Evolutionary conservation across 2,888 invertebrate species (phyloP).

Genomic region (Harpalus rufipes): DNA sequence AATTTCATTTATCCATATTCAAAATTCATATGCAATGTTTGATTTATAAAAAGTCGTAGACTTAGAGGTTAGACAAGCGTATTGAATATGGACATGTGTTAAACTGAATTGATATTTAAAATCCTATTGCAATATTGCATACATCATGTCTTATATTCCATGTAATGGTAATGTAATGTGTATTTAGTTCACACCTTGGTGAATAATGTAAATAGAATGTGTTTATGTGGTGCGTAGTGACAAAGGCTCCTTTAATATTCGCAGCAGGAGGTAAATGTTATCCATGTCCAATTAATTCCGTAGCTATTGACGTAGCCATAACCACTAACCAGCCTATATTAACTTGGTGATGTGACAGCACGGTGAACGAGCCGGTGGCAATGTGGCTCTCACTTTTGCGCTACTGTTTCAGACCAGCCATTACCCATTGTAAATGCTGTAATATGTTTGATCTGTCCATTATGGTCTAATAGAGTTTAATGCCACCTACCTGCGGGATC

Average conservation of each 20-base stretch:
- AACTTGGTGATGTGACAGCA: constrained; percentile 32
- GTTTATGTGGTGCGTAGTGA: neutral
- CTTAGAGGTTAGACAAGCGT: too few relatives aligned
- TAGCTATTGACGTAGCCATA: constrained; percentile 19
- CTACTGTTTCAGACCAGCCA: constrained; percentile 22
- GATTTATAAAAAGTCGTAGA: too few relatives aligned
- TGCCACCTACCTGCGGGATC: constrained; percentile 41
- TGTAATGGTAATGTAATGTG: neutral
- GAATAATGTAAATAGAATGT: neutral
- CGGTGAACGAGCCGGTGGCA: neutral
- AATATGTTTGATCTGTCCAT: constrained; percentile 44
- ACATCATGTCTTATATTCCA: too few relatives aligned
- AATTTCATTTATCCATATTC: too few relatives aligned
- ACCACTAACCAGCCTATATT: constrained; percentile 28
- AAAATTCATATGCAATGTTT: too few relatives aligned
- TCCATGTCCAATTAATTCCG: constrained; percentile 41
- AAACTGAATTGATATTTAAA: too few relatives aligned
- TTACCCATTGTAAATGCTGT: constrained; percentile 33
- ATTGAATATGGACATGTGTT: too few relatives aligned
- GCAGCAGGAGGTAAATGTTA: constrained; percentile 5
- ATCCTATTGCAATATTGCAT: too few relatives aligned
- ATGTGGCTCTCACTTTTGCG: constrained; percentile 19
- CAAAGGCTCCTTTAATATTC: constrained; percentile 4
- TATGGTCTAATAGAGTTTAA: constrained; percentile 41
- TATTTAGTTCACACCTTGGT: too few relatives aligned